phyloP scores from a whole-genome alignment of 1,140 invertebrate genomes.

The Littorina saxatilis region DNA sequence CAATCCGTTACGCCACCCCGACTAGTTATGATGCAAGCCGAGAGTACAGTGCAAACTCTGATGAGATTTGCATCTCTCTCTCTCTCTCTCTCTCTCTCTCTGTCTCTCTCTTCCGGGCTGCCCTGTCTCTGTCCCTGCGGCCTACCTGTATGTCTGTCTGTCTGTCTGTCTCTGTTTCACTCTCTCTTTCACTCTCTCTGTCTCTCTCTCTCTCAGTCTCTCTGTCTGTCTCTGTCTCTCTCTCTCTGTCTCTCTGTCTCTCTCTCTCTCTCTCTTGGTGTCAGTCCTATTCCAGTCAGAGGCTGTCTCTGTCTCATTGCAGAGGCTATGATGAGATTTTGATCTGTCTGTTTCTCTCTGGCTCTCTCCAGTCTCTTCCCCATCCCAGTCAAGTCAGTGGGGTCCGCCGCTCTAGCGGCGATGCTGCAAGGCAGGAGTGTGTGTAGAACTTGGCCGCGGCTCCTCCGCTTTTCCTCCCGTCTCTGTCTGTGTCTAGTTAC shows the following conservation, averaged over 20 bases:
- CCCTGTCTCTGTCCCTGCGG: neutral
- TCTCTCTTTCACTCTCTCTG: too few relatives aligned
- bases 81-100: neutral
- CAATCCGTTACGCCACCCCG: too few relatives aligned
- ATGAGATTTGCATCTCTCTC: neutral
- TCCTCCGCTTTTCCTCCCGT: neutral
- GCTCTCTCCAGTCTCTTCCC: neutral
- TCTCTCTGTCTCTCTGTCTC: neutral
- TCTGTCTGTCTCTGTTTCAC: too few relatives aligned
- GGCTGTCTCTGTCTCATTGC: neutral
- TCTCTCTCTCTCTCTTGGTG: too few relatives aligned
- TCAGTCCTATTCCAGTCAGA: too few relatives aligned
- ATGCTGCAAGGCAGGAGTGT: too few relatives aligned
- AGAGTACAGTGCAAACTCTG: too few relatives aligned
- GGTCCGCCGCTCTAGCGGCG: too few relatives aligned
- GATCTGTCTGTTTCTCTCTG: neutral
- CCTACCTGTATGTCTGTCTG: too few relatives aligned
- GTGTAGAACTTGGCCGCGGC: too few relatives aligned
- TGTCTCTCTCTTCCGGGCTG: neutral
- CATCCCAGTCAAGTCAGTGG: too few relatives aligned
- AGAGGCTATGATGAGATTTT: neutral
- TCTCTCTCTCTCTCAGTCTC: neutral
- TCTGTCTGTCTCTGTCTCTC: neutral
- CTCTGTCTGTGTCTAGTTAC: neutral
- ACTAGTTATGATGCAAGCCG: too few relatives aligned